phyloP scores from a whole-genome alignment of 2,113 vertebrate species.

The Crotalus helleri region DNA sequence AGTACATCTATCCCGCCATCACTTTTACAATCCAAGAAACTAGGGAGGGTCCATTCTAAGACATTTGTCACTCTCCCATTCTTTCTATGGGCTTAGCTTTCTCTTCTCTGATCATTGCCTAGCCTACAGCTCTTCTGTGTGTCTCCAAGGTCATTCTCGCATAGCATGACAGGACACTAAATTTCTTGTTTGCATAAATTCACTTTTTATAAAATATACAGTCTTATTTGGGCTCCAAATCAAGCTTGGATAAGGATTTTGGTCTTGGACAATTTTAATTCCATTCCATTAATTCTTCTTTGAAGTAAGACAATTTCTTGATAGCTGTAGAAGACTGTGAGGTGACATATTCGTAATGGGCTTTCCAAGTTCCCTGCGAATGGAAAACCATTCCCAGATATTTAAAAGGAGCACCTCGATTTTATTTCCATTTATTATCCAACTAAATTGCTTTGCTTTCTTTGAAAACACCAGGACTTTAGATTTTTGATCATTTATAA shows the following conservation, averaged over 20 bases:
- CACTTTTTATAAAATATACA: not conserved
- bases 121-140: not conserved
- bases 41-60: not conserved
- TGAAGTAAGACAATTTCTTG: not conserved
- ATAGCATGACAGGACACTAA: not conserved
- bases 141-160: not conserved
- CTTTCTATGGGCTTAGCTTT: not conserved
- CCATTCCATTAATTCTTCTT: not conserved
- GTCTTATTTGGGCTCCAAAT: not conserved
- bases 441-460: not conserved
- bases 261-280: not conserved
- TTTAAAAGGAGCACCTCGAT: not conserved
- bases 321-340: not conserved
- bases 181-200: not conserved
- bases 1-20: not conserved
- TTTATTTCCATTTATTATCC: not conserved
- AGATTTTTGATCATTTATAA: not conserved
- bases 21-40: not conserved
- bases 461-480: not conserved
- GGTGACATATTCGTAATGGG: not conserved
- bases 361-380: not conserved
- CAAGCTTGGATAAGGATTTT: not conserved
- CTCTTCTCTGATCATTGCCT: not conserved
- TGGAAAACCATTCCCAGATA: not conserved
- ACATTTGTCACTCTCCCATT: not conserved